phyloP scores from a whole-genome alignment of 2,888 invertebrate species.

The Pterostichus madidus region DNA sequence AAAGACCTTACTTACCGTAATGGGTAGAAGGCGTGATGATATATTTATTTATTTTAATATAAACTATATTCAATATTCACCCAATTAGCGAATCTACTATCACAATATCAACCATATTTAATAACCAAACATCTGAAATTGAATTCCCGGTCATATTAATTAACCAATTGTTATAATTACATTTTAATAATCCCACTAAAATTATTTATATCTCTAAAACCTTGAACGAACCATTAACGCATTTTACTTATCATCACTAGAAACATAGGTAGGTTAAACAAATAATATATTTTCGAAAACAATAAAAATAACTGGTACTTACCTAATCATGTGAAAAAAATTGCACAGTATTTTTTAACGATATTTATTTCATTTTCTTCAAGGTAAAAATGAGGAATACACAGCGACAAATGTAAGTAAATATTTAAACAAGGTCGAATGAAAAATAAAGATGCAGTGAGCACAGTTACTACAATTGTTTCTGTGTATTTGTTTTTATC shows the following conservation, averaged over 20 bases:
- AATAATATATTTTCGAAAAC: slow-evolving; percentile 18
- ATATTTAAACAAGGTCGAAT: slow-evolving; percentile 27
- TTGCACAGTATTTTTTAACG: slow-evolving; percentile 19
- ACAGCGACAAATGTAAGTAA: slow-evolving; percentile 11
- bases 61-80: too few species aligned
- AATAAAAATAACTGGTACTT: slow-evolving; percentile 26
- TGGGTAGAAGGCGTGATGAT: too few species aligned
- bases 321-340: slow-evolving; percentile 42
- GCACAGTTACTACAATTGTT: not conserved
- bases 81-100: too few species aligned
- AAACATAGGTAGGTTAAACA: slow-evolving; percentile 3
- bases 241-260: too few species aligned
- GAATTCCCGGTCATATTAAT: not conserved
- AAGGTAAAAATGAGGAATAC: slow-evolving; percentile 41
- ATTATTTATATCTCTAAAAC: not conserved
- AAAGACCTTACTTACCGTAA: too few species aligned
- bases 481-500: slow-evolving; percentile 11
- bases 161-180: not conserved
- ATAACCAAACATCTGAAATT: too few species aligned
- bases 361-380: slow-evolving; percentile 39
- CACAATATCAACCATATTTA: too few species aligned
- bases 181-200: slow-evolving; percentile 1
- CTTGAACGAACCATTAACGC: not conserved
- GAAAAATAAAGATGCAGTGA: not conserved
- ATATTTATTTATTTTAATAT: too few species aligned